phyloP scores from a whole-genome alignment of 2,113 vertebrate species.

The Mobula hypostoma region DNA sequence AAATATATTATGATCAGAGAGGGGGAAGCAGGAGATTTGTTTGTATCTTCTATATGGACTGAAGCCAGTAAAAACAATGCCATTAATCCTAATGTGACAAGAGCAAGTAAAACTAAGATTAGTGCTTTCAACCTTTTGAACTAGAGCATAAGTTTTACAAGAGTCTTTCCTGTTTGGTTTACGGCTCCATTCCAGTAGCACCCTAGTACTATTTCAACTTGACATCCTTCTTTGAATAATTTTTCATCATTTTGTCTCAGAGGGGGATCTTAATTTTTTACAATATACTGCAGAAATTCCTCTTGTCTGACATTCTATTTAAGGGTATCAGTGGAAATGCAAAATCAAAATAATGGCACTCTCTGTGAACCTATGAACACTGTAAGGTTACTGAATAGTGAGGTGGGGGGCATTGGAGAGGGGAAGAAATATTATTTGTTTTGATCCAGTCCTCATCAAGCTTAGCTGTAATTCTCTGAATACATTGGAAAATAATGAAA shows the following conservation, averaged over 20 bases:
- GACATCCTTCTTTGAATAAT: background rate
- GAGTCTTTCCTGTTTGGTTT: background rate
- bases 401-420: no score
- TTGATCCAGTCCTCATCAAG: background rate
- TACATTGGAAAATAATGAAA: background rate
- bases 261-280: background rate
- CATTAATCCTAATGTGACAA: constrained; percentile 50
- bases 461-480: background rate
- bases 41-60: constrained; percentile 56
- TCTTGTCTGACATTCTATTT: background rate
- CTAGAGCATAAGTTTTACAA: background rate
- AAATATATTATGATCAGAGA: constrained; percentile 49
- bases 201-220: constrained; percentile 43
- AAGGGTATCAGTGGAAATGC: background rate
- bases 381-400: background rate
- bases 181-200: constrained; percentile 45
- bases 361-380: background rate
- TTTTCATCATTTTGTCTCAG: background rate
- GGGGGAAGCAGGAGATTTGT: constrained; percentile 30
- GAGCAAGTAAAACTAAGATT: constrained; percentile 43
- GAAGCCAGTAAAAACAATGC: constrained; percentile 53
- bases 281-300: background rate
- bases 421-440: background rate
- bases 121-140: background rate
- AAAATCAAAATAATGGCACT: background rate